Base-by-base conservation (phyloP, 2,888 invertebrate species). In the Scaptomyza cyrtandrae region DNA sequence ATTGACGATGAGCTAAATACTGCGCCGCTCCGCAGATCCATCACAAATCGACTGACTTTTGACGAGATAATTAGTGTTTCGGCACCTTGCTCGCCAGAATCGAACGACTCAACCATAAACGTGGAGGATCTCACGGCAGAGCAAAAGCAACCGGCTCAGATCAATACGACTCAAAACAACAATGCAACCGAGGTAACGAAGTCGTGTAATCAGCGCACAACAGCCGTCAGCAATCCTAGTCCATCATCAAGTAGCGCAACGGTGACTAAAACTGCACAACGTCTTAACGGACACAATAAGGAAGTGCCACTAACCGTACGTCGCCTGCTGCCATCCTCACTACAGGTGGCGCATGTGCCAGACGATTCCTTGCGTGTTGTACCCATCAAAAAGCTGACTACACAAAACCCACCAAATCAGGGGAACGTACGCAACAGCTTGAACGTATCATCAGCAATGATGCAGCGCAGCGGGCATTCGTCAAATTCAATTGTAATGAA, bases 321-420 rank as follows among this genome's bases (percentile, higher is more conserved):
- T 0, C 63, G 68, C 3, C 52, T 60, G 1, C n/a, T 75, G 33
- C 65, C 59, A 6, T 31, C 58, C 10, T 48, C 61, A 0, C 7
- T 68, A 31, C 62, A 71, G 13, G 49, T 77, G 48, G 33, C n/a
- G 11, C 6, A 39, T 31, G 64, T 50, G 1, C 7, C 46, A 13
- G 74, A 85, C 10, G 86, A 81, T 0, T 7, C 74, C 0, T 11
- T 81, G 24, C 81, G 81, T 6, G 59, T 82, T 19, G 69, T 81
- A n/a, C 78, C 81, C 13, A 54, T 85, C 3, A 65, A 66, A 5
- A 80, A 85, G 39, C 35, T 82, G 27, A 68, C 71, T 1, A 35
- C 49, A 6, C 11, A 27, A 29, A 52, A 27, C 44, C 10, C 35
- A 35, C 6, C 4, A 10, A 46, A 3, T 9, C 37, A 9, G 2